Percentiles rank a stretch among this genome's conserved stretches.
Conservation (phyloP, 2,797 vertebrate genomes). For the Cirrhinus mrigala region DNA sequence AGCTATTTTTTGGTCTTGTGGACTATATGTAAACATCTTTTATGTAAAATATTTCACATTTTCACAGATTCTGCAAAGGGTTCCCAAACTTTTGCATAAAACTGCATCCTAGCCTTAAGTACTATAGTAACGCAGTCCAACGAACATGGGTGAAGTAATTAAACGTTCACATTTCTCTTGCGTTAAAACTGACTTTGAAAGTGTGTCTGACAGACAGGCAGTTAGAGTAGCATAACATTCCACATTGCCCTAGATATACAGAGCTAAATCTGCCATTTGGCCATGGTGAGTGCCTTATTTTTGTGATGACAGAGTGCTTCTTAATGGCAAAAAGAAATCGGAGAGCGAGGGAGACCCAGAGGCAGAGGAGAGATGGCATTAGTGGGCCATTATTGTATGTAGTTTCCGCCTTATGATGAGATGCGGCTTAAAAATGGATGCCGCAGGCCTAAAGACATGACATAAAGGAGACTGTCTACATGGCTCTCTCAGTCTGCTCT, state of each 20-base stretch:
- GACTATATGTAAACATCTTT: too few relatives aligned
- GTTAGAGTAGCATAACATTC: background rate
- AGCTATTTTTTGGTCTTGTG: too few relatives aligned
- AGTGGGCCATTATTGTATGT: slow-evolving; percentile 29
- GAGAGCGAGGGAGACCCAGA: slow-evolving; percentile 13
- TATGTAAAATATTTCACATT: too few relatives aligned
- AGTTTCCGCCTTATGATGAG: slow-evolving; percentile 30
- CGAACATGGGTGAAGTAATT: background rate
- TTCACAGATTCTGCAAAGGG: too few relatives aligned
- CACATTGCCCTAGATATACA: slow-evolving; percentile 32
- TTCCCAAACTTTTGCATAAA: too few relatives aligned
- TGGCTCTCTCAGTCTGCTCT: background rate
- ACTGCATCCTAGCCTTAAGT: background rate
- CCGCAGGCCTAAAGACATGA: slow-evolving; percentile 6
- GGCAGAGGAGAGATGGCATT: slow-evolving; percentile 46
- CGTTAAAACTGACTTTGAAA: background rate
- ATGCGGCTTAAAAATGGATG: slow-evolving; percentile 35
- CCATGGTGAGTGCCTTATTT: slow-evolving; percentile 35
- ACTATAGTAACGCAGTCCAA: background rate
- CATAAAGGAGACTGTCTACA: slow-evolving; percentile 5
- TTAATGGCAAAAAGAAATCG: slow-evolving; percentile 28
- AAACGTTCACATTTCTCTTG: background rate
- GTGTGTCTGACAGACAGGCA: background rate
- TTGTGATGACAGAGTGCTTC: slow-evolving; percentile 33
- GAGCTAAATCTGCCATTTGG: slow-evolving; percentile 33